Evolutionary conservation across 2,888 invertebrate genomes (phyloP), one percentile per base, ranked within the genome.

Genomic region (Conistra vaccinii): DNA sequence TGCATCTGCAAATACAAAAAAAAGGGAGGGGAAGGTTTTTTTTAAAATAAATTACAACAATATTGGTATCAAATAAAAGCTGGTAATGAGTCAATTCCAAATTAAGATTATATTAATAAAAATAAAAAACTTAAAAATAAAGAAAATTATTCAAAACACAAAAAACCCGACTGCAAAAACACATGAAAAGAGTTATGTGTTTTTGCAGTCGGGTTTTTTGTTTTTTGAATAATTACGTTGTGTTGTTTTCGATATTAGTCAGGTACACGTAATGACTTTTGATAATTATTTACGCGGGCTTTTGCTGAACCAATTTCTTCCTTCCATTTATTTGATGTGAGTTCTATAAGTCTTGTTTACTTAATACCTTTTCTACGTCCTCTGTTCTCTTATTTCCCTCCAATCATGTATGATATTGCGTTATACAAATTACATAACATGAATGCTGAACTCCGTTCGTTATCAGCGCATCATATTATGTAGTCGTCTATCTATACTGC

Each of bases 361-460:
- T 29, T 12, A 35, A 12, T 3, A 26, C n/a, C 35, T 17, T 29
- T 57, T 29, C 57, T 29, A 29, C 2, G 29, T 1, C 17, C 20
- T 9, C 17, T 57, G 17, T 55, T 55, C 14, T 26, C 55, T 55
- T n/a, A 55, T 26, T 57, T 57, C 17, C 55, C 26, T 57, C 20
- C 29, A 57, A 57, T 17, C 9, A 29, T 32, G 29, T 42, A 17
- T 3, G 12, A 0, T 29, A 51, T 78, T 70, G 51, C 62, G 57
- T 70, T 57, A 70, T 58, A 42, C 26, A 66, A 61, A 55, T 71
- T 32, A 78, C n/a, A 61, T 72, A 57, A 48, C 23, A 72, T 35
- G 14, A 53, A 70, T 26, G 4, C 35, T 77, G 69, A 78, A 48
- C 53, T 55, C 39, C 20, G 14, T n/a, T 29, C 35, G 53, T 45